Base-by-base conservation (phyloP, 2,113 vertebrate genomes). In the Pseudopodoces humilis region DNA sequence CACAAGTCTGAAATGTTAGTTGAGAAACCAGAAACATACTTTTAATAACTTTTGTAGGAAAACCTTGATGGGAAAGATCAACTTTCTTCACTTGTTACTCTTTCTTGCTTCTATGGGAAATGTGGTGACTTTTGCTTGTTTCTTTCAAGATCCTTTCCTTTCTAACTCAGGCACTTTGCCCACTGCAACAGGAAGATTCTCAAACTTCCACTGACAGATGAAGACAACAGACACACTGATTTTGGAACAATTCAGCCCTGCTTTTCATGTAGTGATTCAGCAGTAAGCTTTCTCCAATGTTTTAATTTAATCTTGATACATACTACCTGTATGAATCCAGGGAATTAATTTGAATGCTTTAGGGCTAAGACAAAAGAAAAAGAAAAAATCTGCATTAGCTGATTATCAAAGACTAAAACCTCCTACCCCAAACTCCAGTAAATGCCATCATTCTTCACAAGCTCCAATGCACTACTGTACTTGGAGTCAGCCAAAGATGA, bases 301-400 rank as follows among this genome's bases (percentile, higher is more conserved):
- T 89, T 92, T 59, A 33, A 93, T 75, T 92, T 83, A 60, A 85
- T 91, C 60, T 92, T 94, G 53, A 84, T 56, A 52, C 7, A 52
- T 18, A 17, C 6, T 69, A 88, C 33, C 59, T 67, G 11, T 27
- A 43, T 71, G 44, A 90, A 96, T 90, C 78, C 84, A 76, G 44
- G 74, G 22, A 55, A 77, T 84, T 90, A 83, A 71, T 86, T 33
- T 35, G 64, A 82, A 84, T 78, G 60, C 25, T 96, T 97, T 47
- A 62, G 44, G 71, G 43, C 23, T 33, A 80, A 77, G 74, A 88
- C 50, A 63, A 71, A 70, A 44, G 2, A 2, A 78, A 67, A 52
- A 68, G 47, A 55, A 44, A 39, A 19, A 13, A 44, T 30, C 23
- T 70, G 23, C 33, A 58, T 80, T 84, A 75, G 50, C 33, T 82